Percentiles rank a stretch among this genome's conserved stretches.
Conservation (phyloP, 2,888 invertebrate genomes). For the Himalopsyche japonica region DNA sequence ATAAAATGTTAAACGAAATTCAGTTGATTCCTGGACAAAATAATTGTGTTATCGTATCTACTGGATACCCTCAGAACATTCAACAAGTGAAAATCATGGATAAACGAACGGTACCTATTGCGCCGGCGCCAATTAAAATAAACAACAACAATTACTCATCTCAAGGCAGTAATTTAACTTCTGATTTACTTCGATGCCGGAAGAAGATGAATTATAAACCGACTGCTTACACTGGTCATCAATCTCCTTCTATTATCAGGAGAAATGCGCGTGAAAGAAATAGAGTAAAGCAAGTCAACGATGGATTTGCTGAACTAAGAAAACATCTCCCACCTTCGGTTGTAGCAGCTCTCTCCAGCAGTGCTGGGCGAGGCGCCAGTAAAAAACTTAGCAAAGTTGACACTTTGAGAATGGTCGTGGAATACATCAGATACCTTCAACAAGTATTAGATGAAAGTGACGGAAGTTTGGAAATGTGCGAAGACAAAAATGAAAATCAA, state of each 20-base stretch:
- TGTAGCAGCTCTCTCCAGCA: constrained; percentile 68
- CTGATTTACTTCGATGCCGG: constrained; percentile 66
- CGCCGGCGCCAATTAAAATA: constrained; percentile 62
- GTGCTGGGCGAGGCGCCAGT: constrained; percentile 73
- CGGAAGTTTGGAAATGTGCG: constrained; percentile 57
- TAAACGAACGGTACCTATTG: constrained; percentile 60
- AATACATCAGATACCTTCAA: constrained; percentile 85
- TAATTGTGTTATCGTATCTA: constrained; percentile 66
- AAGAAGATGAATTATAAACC: constrained; percentile 75
- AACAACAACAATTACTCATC: constrained; percentile 43
- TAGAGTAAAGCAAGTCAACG: constrained; percentile 93
- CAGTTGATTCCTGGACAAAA: constrained; percentile 61
- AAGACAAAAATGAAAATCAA: constrained; percentile 56
- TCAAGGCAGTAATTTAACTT: constrained; percentile 53
- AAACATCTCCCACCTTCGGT: constrained; percentile 85
- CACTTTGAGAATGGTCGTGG: constrained; percentile 85
- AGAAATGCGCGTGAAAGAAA: constrained; percentile 94
- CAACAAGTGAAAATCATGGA: constrained; percentile 59
- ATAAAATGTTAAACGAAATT: constrained; percentile 59
- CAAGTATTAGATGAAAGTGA: constrained; percentile 77
- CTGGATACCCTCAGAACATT: constrained; percentile 53
- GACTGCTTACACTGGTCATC: constrained; percentile 66
- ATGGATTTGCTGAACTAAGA: constrained; percentile 86
- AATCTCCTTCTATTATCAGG: constrained; percentile 83
- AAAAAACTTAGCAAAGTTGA: constrained; percentile 90